Evolutionary conservation across 92 coral and sea anemone genomes (phyloP).

Genomic region (Epizoanthus fatuus): DNA sequence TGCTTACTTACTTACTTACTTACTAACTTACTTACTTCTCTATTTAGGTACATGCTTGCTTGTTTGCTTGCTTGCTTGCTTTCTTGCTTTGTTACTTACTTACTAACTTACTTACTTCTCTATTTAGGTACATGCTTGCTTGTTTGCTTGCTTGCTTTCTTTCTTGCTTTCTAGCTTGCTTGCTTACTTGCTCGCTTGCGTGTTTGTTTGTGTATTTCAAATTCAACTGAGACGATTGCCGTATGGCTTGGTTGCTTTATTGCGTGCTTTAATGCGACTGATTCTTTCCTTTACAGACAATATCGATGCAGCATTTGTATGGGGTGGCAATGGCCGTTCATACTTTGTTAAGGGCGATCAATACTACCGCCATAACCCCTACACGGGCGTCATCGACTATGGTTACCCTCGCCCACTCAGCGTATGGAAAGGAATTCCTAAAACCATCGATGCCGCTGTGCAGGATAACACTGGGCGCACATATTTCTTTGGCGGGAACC

Average conservation of each 20-base stretch:
- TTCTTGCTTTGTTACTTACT: no score
- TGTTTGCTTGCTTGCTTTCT: not conserved
- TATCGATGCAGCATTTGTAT: constrained; percentile 68
- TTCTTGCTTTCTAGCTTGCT: not conserved
- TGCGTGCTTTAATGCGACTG: not conserved
- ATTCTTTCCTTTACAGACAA: constrained; percentile 27
- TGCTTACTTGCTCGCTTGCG: not conserved
- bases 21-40: no score
- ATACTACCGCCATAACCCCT: constrained; percentile 69
- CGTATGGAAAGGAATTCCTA: constrained; percentile 43
- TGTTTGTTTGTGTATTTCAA: not conserved
- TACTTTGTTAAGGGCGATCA: constrained; percentile 61
- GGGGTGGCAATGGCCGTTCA: constrained; percentile 71
- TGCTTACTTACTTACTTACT: no score
- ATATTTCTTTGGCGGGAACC: constrained; percentile 55
- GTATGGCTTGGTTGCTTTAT: not conserved
- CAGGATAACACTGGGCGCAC: constrained; percentile 52
- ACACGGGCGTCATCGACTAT: constrained; percentile 43
- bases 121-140: no score
- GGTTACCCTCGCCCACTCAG: constrained; percentile 63
- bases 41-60: no score
- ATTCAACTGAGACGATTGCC: no score
- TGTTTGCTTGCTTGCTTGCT: not conserved
- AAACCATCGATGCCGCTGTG: constrained; percentile 57
- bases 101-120: no score